Conservation (phyloP, 2,888 invertebrate species). For the Parnassius orleans region DNA sequence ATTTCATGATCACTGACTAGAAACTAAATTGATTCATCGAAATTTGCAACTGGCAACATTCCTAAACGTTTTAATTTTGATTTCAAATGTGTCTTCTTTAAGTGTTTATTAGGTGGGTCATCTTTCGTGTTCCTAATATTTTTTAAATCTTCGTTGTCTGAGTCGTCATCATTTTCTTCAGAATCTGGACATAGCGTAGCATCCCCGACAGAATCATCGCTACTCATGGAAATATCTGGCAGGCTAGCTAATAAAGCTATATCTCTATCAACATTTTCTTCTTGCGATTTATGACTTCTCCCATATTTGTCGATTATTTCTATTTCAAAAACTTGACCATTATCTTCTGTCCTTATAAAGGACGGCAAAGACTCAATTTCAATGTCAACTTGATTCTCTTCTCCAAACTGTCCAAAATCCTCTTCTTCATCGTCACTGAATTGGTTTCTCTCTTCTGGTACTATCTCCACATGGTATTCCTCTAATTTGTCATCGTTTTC, state of each 20-base stretch:
- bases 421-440: conserved; percentile 2
- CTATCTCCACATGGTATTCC: conserved; percentile 8
- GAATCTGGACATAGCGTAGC: neutral
- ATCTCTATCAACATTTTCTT: neutral
- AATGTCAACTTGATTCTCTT: conserved; percentile 27
- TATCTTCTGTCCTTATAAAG: conserved; percentile 32
- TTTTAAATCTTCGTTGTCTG: neutral
- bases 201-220: neutral
- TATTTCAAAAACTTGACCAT: conserved; percentile 37
- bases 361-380: conserved; percentile 37
- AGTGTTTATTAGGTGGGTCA: conserved; percentile 28
- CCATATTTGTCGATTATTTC: conserved; percentile 41
- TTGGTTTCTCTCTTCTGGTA: conserved; percentile 11
- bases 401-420: neutral
- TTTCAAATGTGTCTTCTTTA: conserved; percentile 42
- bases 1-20: neutral
- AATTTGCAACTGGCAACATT: conserved; percentile 47
- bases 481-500: conserved; percentile 24
- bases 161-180: neutral
- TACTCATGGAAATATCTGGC: conserved; percentile 1
- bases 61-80: conserved; percentile 53
- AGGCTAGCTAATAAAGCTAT: neutral
- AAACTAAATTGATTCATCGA: conserved; percentile 31
- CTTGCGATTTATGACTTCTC: conserved; percentile 2
- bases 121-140: too few species aligned